Evolutionary conservation across 2,888 invertebrate genomes (phyloP).

Genomic region (Ceratothoa steindachneri): DNA sequence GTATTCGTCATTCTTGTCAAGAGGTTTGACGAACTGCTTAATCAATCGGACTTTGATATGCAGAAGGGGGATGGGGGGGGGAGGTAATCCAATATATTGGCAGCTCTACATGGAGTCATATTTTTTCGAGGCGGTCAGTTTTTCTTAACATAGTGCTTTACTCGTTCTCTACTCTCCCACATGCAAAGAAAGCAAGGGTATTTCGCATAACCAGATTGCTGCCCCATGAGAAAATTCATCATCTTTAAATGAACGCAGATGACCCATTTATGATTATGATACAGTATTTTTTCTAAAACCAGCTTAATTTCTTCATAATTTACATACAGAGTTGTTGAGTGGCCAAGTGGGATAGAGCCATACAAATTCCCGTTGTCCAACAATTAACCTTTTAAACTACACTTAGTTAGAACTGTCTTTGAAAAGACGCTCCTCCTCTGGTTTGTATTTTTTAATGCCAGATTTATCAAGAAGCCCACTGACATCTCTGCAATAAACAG

Average conservation of each 20-base stretch:
- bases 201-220: constrained; percentile 49
- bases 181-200: not conserved
- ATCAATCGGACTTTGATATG: constrained; percentile 50
- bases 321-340: constrained; percentile 49
- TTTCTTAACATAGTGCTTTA: constrained; percentile 24
- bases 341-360: constrained; percentile 50
- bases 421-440: constrained; percentile 28
- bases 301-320: constrained; percentile 41
- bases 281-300: not conserved
- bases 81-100: too few relatives aligned
- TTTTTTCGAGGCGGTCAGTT: constrained; percentile 24
- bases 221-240: constrained; percentile 49
- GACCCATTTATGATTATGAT: constrained; percentile 13
- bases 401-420: constrained; percentile 40
- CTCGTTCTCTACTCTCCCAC: not conserved
- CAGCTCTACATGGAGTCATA: constrained; percentile 45
- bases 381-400: constrained; percentile 38
- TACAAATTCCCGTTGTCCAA: constrained; percentile 51
- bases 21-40: constrained; percentile 37
- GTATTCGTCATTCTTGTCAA: not conserved
- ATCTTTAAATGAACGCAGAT: constrained; percentile 46
- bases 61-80: constrained; percentile 48
- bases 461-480: too few relatives aligned
- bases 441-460: constrained; percentile 22
- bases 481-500: too few relatives aligned